Evolutionary conservation across 1,140 invertebrate genomes (phyloP), one percentile per base, ranked within the genome.

Genomic region (Lucilia cuprina): DNA sequence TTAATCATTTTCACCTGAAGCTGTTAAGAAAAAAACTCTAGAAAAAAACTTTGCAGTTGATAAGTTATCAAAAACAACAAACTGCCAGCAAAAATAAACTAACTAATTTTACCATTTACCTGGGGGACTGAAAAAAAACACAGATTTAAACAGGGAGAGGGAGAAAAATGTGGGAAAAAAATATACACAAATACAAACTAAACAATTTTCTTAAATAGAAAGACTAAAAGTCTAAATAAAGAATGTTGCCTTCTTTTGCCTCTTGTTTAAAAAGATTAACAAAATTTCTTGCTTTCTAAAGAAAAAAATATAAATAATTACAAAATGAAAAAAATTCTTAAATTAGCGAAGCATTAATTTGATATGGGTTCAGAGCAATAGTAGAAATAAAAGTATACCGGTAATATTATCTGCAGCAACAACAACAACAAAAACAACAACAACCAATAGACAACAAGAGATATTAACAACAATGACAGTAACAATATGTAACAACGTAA

Each of bases 401-500:
- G 75, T 8, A 10, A 41, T 47, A 41, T 78, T 78, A 35, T 19
- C 25, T 17, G 74, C 3, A 78, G 35, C n/a, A 60, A n/a, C 17
- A 19, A 19, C 35, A 41, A 41, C 5, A 41, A 10, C 41, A 41
- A 30, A 30, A 30, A 30, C 25, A 75, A 35, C 13, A 19, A n/a
- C 2, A 14, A 35, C 13, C 77, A 50, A 77, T 50, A 49, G 47
- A 80, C 19, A 80, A 49, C n/a, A 21, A 80, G 9, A 50, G n/a
- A 19, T 19, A 80, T 19, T 30, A 80, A 80, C 41, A 78, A 17
- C 34, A 19, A 47, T 8, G 77, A 49, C 77, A 80, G 77, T 49
- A 80, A 80, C 77, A 80, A 80, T 80, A 80, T 80, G 41, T 80
- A 80, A 80, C 77, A 80, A 80, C 77, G 19, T 80, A 80, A 80